Conservation (phyloP, 2,113 vertebrate species). For the Leucoraja erinaceus region DNA sequence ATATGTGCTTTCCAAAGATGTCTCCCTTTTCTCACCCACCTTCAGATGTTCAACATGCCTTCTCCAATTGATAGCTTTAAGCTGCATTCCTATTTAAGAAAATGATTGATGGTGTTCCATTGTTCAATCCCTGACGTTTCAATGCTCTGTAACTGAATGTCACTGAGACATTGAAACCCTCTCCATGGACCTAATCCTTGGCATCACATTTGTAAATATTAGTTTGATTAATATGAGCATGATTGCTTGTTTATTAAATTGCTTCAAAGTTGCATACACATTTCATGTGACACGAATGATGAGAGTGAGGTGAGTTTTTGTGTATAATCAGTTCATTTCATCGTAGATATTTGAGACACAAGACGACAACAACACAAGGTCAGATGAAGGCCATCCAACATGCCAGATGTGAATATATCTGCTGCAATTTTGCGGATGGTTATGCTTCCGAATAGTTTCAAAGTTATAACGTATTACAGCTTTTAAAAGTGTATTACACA, state of each 20-base stretch:
- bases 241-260: constrained; percentile 19
- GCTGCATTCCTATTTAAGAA: not conserved
- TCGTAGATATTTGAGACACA: constrained; percentile 6
- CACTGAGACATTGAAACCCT: not conserved
- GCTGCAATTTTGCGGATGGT: not conserved
- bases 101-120: not conserved
- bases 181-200: not conserved
- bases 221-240: constrained; percentile 24
- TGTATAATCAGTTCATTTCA: constrained; percentile 25
- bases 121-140: not conserved
- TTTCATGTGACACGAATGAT: not conserved
- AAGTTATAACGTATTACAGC: not conserved
- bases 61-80: not conserved
- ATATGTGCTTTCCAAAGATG: no score
- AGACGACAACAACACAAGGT: not conserved
- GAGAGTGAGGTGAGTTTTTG: constrained; percentile 17
- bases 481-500: not conserved
- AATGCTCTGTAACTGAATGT: not conserved
- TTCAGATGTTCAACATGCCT: no score
- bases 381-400: not conserved
- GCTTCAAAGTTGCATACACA: not conserved
- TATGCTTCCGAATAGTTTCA: not conserved
- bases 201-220: not conserved
- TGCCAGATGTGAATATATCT: constrained; percentile 24
- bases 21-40: no score